These are phyloP conservation scores for Halisarca cf. caerulea DNA, from an alignment of 37 sponge, comb jelly and placozoan species.

Conservation along the genomic window DNA sequence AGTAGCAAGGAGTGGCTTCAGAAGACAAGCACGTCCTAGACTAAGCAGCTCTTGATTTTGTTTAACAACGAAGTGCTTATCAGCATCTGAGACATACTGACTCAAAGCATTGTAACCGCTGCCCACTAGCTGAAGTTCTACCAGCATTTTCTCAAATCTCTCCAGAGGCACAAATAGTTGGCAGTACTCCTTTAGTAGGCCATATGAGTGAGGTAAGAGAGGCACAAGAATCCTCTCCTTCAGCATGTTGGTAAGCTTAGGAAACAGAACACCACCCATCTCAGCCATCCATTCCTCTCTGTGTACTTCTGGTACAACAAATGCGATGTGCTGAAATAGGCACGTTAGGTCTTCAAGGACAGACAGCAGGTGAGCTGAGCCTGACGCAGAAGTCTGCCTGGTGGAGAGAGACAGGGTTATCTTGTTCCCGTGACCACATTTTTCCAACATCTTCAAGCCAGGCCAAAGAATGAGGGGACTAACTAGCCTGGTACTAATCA, in stretches of 20 bases:
- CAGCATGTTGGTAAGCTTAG: background rate
- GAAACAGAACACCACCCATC: background rate
- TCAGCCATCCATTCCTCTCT: constrained; percentile 4
- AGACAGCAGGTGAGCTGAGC: background rate
- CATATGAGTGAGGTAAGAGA: background rate
- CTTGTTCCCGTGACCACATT: background rate
- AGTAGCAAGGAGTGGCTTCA: constrained; percentile 57
- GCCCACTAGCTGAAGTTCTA: background rate
- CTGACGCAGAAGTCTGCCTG: background rate
- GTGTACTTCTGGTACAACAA: background rate
- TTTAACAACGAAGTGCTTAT: constrained; percentile 52
- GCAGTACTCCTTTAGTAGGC: background rate
- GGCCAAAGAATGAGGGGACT: background rate
- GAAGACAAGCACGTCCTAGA: constrained; percentile 49
- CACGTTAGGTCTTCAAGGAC: background rate
- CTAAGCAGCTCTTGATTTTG: constrained; percentile 55
- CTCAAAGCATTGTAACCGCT: constrained; percentile 43
- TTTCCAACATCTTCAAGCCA: background rate
- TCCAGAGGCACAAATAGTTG: background rate
- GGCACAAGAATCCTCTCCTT: background rate
- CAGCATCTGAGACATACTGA: constrained; percentile 50
- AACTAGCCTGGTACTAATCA: background rate
- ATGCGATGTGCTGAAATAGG: background rate
- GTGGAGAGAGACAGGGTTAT: background rate
- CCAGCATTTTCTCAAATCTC: background rate